Base-by-base conservation (phyloP, 2,113 vertebrate species). In the Hypanus sabinus region DNA sequence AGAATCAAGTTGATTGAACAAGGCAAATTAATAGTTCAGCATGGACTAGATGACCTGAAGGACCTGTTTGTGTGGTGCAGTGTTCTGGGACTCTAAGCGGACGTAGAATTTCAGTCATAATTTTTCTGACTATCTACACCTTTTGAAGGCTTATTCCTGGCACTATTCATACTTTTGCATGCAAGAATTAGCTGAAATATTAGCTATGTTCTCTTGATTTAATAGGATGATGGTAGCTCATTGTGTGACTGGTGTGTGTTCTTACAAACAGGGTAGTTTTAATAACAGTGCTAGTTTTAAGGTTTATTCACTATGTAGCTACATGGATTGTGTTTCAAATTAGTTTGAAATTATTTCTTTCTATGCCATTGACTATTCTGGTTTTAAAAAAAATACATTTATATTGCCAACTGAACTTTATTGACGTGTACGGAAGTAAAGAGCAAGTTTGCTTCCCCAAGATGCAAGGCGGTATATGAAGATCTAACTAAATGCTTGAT, bases 401-500 rank as follows among this genome's bases (percentile, higher is more conserved):
- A n/a, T 10, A 88, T 88, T 60, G 16, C 57, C 46, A 85, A 55
- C 81, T 55, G 46, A 24, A 60, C 14, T 88, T 88, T n/a, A 30
- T 11, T 60, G 57, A 88, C 30, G 10, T 62, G 27, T 83, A 87
- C n/a, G 81, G 81, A 85, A 85, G 81, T 85, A 22, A 85, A 85
- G 81, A 85, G 57, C 57, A 88, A 12, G 57, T 88, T 30, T 88
- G 30, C 60, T 88, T 88, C 60, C 57, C 83, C 14, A 62, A 88
- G 60, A 60, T 62, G 60, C 55, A 62, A 88, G 57, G 57, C 55
- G 60, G 83, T 62, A 88, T n/a, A 62, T 88, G 38, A 90, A 65
- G 85, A 90, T 68, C 85, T 90, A 16, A 65, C 30, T 90, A 90
- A 90, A 33, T 90, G 83, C 60, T 87, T 87, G 30, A 68, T 30